These are phyloP conservation scores for Hetaerina americana DNA, from an alignment of 1,140 invertebrate species.

Conservation along the genomic window DNA sequence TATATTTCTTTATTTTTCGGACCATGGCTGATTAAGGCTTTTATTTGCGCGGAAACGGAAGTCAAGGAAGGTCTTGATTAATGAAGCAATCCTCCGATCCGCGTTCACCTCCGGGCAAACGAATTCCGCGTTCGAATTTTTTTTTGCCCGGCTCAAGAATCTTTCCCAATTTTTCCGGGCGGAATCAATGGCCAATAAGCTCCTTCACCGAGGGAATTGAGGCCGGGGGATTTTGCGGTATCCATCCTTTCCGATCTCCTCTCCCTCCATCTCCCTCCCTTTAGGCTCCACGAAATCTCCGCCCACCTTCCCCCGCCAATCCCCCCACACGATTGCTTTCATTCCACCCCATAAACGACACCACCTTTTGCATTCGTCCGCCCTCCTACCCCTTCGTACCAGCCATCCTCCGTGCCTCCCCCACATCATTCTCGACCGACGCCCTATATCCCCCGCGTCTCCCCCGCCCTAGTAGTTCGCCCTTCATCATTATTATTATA, in stretches of 20 bases:
- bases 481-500: constrained; percentile 1
- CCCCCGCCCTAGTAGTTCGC: neutral
- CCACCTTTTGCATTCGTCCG: neutral
- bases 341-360: neutral
- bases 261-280: neutral
- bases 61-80: too few relatives aligned
- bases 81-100: too few relatives aligned
- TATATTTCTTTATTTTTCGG: too few relatives aligned
- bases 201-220: neutral
- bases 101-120: too few relatives aligned
- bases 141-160: too few relatives aligned
- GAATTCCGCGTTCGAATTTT: too few relatives aligned
- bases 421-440: too few relatives aligned
- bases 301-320: neutral
- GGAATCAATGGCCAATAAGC: neutral
- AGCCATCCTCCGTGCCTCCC: too few relatives aligned
- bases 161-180: neutral
- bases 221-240: neutral
- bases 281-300: too few relatives aligned
- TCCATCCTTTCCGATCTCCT: neutral
- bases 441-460: too few relatives aligned
- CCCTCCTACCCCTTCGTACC: neutral
- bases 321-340: neutral
- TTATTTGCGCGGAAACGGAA: too few relatives aligned
- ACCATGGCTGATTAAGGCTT: too few relatives aligned